A percentile compares a stretch with the other conserved stretches of the same genome.
Conservation (phyloP, 1,140 invertebrate species). For the Dufourea novaeangliae region DNA sequence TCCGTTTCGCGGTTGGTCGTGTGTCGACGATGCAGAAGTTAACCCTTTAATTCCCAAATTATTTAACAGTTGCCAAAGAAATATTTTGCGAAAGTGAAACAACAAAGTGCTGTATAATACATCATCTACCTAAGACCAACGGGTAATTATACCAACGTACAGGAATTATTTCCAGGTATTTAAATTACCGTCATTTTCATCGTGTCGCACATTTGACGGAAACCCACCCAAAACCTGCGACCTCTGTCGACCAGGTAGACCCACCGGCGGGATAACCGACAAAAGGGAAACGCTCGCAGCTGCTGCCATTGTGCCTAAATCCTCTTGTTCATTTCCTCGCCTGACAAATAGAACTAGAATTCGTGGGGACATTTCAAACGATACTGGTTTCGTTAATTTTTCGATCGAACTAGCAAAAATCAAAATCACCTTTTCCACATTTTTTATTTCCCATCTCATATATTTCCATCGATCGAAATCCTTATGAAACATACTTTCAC, state of each 20-base stretch:
- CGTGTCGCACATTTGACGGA: neutral
- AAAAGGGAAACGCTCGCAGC: neutral
- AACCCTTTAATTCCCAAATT: too few species aligned
- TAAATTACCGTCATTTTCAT: neutral
- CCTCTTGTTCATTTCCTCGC: neutral
- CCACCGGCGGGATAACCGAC: neutral
- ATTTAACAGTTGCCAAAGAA: too few species aligned
- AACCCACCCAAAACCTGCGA: neutral
- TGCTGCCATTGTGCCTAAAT: neutral
- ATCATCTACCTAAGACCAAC: too few species aligned
- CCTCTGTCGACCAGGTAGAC: neutral
- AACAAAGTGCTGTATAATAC: too few species aligned
- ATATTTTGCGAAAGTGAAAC: too few species aligned
- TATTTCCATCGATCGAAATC: too few species aligned
- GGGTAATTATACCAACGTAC: slow-evolving; percentile 4
- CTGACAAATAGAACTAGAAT: slow-evolving; percentile 17
- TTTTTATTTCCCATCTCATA: too few species aligned
- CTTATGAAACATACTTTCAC: too few species aligned
- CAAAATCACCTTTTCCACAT: too few species aligned
- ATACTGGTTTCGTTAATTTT: neutral
- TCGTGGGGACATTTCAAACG: neutral
- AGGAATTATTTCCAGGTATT: neutral
- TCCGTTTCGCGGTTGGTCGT: too few species aligned
- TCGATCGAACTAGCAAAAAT: too few species aligned
- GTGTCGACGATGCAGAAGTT: too few species aligned